phyloP scores from a whole-genome alignment of 2,113 vertebrate species.

The Coregonus clupeaformis region DNA sequence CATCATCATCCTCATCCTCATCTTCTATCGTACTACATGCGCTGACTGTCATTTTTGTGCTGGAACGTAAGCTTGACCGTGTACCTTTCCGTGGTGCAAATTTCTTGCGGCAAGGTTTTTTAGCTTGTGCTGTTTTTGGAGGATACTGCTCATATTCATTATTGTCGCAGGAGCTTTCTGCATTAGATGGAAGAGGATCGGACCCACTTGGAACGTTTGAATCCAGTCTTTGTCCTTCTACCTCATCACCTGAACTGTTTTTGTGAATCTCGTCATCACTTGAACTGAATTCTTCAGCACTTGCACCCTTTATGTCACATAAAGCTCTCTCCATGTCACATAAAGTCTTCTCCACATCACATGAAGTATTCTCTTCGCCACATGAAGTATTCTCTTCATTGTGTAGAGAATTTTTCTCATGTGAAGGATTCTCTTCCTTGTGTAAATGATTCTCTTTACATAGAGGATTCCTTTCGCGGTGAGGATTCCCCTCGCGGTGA shows the following conservation, averaged over 20 bases:
- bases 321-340: not conserved
- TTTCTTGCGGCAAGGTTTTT: conserved; percentile 6
- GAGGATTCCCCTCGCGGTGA: conserved; percentile 30
- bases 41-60: conserved; percentile 45
- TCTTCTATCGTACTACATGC: not conserved
- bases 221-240: conserved; percentile 3
- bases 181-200: conserved; percentile 13
- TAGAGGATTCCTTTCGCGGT: conserved; percentile 54
- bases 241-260: conserved; percentile 25
- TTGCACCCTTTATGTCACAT: not conserved
- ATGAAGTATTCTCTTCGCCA: conserved; percentile 14
- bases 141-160: not conserved
- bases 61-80: conserved; percentile 44
- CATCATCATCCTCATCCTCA: conserved; percentile 21
- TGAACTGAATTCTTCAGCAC: not conserved
- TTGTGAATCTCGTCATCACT: conserved; percentile 9
- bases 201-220: not conserved
- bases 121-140: conserved; percentile 12
- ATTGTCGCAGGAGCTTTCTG: not conserved
- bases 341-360: conserved; percentile 15
- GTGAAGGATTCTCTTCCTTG: conserved; percentile 21
- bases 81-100: conserved; percentile 19
- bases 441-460: conserved; percentile 43
- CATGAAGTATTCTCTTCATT: conserved; percentile 50
- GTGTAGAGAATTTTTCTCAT: not conserved